These are phyloP conservation scores for Sebastes alutus DNA, from an alignment of 2,797 vertebrate species.

Conservation along the genomic window DNA sequence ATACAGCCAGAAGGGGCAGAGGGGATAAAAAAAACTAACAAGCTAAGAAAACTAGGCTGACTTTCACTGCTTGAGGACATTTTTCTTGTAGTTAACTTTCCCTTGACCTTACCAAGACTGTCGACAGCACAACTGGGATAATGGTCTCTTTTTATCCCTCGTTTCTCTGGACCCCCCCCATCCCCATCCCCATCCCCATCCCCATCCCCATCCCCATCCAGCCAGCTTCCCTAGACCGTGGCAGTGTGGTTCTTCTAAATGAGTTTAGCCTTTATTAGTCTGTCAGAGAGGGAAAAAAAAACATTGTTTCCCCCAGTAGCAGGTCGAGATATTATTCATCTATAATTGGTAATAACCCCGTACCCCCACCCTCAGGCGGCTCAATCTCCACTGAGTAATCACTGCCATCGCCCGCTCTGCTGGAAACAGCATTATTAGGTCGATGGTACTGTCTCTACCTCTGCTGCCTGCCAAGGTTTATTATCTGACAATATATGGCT, in stretches of 20 bases:
- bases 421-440: slow-evolving; percentile 73
- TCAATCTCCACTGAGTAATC: slow-evolving; percentile 76
- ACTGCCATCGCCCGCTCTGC: slow-evolving; percentile 67
- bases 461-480: slow-evolving; percentile 65
- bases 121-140: slow-evolving; percentile 35
- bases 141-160: slow-evolving; percentile 24
- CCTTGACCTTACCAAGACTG: slow-evolving; percentile 46
- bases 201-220: slow-evolving; percentile 15
- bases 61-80: slow-evolving; percentile 1
- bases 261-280: slow-evolving; percentile 72
- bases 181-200: too few species aligned
- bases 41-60: background rate
- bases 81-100: slow-evolving; percentile 51
- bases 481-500: slow-evolving; percentile 69
- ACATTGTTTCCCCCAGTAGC: slow-evolving; percentile 63
- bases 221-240: slow-evolving; percentile 40
- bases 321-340: slow-evolving; percentile 79
- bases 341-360: slow-evolving; percentile 82
- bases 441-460: slow-evolving; percentile 56
- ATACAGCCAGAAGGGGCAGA: background rate
- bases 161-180: background rate
- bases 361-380: slow-evolving; percentile 66
- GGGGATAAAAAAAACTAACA: background rate
- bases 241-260: slow-evolving; percentile 54
- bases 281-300: slow-evolving; percentile 41